Evolutionary conservation across 2,888 invertebrate genomes (phyloP).

Genomic region (Dichetophora obliterata): DNA sequence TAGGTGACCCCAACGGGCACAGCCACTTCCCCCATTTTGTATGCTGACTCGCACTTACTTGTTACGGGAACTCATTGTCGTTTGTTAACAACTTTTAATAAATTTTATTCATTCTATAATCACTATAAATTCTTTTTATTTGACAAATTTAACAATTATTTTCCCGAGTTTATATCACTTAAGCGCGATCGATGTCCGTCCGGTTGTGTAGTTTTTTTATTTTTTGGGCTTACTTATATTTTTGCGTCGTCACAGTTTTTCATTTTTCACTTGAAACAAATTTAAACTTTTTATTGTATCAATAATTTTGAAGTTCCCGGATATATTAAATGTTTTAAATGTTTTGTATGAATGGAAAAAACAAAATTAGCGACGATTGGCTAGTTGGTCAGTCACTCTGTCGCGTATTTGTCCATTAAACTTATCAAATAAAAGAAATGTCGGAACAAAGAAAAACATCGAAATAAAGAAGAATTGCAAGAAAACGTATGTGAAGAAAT

Average conservation of each 20-base stretch:
- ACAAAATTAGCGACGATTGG: background rate
- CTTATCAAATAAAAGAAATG: background rate
- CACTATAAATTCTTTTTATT: background rate
- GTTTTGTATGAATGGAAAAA: background rate
- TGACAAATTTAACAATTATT: slow-evolving; percentile 13
- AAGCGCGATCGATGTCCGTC: slow-evolving; percentile 18
- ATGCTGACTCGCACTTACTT: slow-evolving; percentile 56
- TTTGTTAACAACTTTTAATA: slow-evolving; percentile 16
- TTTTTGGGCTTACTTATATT: slow-evolving; percentile 47
- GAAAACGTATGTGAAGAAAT: background rate
- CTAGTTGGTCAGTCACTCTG: background rate
- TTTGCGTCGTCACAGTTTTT: slow-evolving; percentile 48
- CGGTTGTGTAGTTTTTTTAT: slow-evolving; percentile 13
- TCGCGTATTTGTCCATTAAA: background rate
- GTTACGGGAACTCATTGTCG: slow-evolving; percentile 63
- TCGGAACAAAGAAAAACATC: background rate
- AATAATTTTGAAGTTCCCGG: background rate
- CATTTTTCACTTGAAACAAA: too few species aligned
- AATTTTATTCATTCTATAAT: slow-evolving; percentile 27
- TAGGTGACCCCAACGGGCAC: too few species aligned
- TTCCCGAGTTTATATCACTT: background rate
- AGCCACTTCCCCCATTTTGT: too few species aligned
- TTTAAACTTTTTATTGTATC: slow-evolving; percentile 16
- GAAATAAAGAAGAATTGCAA: background rate
- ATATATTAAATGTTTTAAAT: background rate